phyloP scores from a whole-genome alignment of 1,140 invertebrate species.

The Acromyrmex echinatior region DNA sequence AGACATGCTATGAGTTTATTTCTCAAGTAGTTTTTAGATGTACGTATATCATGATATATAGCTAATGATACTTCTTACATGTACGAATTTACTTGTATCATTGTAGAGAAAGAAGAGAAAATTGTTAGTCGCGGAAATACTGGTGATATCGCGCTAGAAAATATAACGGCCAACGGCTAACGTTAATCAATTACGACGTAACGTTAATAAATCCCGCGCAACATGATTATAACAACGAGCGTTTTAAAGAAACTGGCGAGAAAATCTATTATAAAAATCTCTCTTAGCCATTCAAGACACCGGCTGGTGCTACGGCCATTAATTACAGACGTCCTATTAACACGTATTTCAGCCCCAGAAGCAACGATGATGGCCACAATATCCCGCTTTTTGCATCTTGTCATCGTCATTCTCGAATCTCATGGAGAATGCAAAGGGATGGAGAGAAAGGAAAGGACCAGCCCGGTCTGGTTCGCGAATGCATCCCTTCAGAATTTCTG shows the following conservation, averaged over 20 bases:
- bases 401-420: not conserved
- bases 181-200: constrained; percentile 57
- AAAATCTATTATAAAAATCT: constrained; percentile 59
- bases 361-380: constrained; percentile 19
- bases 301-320: constrained; percentile 26
- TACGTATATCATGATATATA: not conserved
- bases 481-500: constrained; percentile 21
- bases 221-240: constrained; percentile 58
- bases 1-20: not conserved
- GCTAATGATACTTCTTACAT: not conserved
- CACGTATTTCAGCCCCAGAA: constrained; percentile 28
- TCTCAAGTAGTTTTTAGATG: not conserved
- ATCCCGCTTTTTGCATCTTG: constrained; percentile 32
- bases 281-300: constrained; percentile 34
- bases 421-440: not conserved
- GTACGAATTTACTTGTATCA: not conserved
- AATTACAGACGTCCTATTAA: constrained; percentile 57
- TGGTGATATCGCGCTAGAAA: not conserved
- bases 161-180: constrained; percentile 34
- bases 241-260: constrained; percentile 40
- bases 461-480: not conserved
- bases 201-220: constrained; percentile 55
- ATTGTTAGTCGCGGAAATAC: constrained; percentile 24
- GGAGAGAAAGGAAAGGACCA: not conserved
- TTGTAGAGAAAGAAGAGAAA: constrained; percentile 17